Base-by-base conservation (phyloP, 2,797 vertebrate species). In the Rhynchonycteris naso region DNA sequence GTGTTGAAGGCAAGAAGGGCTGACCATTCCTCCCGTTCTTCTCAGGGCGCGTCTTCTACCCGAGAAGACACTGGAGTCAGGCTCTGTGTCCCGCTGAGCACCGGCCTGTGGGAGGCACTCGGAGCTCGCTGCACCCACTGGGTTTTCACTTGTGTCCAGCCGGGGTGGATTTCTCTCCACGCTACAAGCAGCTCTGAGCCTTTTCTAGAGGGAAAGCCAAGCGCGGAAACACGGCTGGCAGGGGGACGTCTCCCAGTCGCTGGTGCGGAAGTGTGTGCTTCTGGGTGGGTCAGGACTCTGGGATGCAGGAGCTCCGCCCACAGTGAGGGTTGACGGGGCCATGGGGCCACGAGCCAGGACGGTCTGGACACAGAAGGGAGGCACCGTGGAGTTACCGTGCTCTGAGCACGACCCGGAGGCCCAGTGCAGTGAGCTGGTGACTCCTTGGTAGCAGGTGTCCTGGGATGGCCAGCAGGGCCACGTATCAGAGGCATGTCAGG, bases 331-430 rank as follows among this genome's bases (percentile, higher is more conserved):
- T 7, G 26, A 16, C 1, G 1, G 30, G 72, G 35, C 59, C 2
- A 30, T 7, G 19, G 56, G 22, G 12, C 43, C n/a, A 0, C 1
- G 5, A 28, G 30, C 2, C 1, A 1, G 6, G 43, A 24, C 1
- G 9, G 61, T 26, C 12, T 7, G 1, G 30, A 4, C 3, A 19
- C 35, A n/a, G 10, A 74, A 59, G 19, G 38, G 33, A 74, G 47
- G 54, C 6, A 0, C 58, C 58, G n/a, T 12, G 19, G 47, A 28
- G 43, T 33, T 28, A 11, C 11, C 4, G 0, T 13, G 18, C 56
- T 33, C 66, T 50, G 54, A 75, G 81, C 7, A 7, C 54, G 56
- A 28, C 58, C n/a, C 18, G 1, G 16, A 50, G n/a, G 63, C 65
- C 12, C 38, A 35, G 22, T 5, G 43, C 38, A 21, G 7, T 22